phyloP scores from a whole-genome alignment of 2,113 vertebrate genomes.

The Perccottus glenii region DNA sequence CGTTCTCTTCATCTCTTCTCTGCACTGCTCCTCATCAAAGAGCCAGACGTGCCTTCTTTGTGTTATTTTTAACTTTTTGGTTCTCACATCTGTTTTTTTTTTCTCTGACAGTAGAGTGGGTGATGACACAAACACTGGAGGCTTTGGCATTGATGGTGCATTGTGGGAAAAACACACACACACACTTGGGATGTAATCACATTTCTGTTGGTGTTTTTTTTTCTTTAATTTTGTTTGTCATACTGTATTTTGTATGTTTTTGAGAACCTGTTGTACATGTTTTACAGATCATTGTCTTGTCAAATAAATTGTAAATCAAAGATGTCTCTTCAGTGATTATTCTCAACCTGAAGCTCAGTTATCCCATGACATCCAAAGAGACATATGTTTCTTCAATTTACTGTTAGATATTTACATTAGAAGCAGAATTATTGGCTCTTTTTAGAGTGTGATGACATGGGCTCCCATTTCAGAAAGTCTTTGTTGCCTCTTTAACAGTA shows the following conservation, averaged over 20 bases:
- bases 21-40: conserved; percentile 50
- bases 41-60: conserved; percentile 77
- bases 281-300: conserved; percentile 80
- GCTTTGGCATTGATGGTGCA: conserved; percentile 21
- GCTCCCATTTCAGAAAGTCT: no score
- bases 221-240: conserved; percentile 30
- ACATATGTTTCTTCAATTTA: no score
- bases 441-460: no score
- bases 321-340: not conserved
- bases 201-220: conserved; percentile 36
- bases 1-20: conserved; percentile 36
- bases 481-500: no score
- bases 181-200: conserved; percentile 56
- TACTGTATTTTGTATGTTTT: conserved; percentile 67
- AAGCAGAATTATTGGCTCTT: no score
- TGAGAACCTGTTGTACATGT: conserved; percentile 68
- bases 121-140: conserved; percentile 33
- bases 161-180: conserved; percentile 26
- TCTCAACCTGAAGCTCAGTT: not conserved
- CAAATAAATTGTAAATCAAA: conserved; percentile 76
- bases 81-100: conserved; percentile 56
- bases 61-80: conserved; percentile 68
- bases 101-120: conserved; percentile 37
- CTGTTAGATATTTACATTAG: no score
- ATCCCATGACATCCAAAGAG: not conserved